Evolutionary conservation across 1,140 invertebrate species (phyloP).

Genomic region (Hestina assimilis): DNA sequence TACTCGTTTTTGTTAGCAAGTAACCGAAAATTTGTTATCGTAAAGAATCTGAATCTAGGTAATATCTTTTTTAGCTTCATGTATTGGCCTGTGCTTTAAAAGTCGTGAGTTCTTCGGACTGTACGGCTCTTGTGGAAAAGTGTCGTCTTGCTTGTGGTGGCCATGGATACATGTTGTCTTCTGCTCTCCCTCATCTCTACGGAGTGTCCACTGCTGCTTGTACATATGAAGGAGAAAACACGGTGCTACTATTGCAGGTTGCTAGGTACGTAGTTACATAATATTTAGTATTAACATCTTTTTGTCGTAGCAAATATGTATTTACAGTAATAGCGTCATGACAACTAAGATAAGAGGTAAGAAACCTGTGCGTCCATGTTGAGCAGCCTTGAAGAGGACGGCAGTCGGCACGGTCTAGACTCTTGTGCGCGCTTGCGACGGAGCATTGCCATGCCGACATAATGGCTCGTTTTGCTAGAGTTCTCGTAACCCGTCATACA

Average conservation of each 20-base stretch:
- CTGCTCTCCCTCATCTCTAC: constrained; percentile 91
- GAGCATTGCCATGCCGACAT: no score
- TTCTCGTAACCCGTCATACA: no score
- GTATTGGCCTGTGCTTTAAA: constrained; percentile 28
- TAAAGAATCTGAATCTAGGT: no score
- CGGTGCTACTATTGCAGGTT: constrained; percentile 92
- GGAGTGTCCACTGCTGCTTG: constrained; percentile 88
- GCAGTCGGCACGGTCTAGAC: no score
- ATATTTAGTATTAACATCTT: no score
- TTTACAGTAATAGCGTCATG: no score
- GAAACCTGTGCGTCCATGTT: no score
- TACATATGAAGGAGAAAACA: constrained; percentile 97
- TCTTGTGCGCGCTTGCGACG: no score
- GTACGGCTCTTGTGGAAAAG: constrained; percentile 77
- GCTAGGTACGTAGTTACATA: constrained; percentile 80
- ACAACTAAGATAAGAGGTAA: no score
- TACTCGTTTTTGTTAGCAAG: background rate
- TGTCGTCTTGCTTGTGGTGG: constrained; percentile 93
- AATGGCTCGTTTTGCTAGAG: no score
- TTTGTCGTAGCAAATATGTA: no score
- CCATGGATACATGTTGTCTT: constrained; percentile 93
- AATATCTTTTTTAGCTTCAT: constrained; percentile 17
- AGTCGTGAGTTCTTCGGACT: constrained; percentile 2
- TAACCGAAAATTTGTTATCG: background rate
- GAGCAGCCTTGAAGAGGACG: no score